Percentiles rank a stretch among this genome's conserved stretches.
phyloP scores from a whole-genome alignment of 2,888 invertebrate genomes.

The Ornithoptera alexandrae region DNA sequence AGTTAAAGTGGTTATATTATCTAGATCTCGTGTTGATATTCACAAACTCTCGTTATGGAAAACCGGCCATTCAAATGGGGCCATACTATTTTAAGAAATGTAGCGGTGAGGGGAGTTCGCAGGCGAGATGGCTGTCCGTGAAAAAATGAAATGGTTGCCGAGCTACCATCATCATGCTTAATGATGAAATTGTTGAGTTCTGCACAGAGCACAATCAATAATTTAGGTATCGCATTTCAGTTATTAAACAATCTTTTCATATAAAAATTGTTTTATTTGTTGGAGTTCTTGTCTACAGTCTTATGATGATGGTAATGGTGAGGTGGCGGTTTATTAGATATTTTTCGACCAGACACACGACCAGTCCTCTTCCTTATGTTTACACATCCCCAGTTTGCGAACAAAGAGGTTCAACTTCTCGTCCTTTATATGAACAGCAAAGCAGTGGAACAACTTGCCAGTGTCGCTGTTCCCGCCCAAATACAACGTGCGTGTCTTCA shows the following conservation, averaged over 20 bases:
- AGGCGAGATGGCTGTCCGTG: slow-evolving; percentile 41
- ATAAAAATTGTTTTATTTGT: neutral
- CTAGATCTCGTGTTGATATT: slow-evolving; percentile 27
- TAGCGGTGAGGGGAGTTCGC: slow-evolving; percentile 33
- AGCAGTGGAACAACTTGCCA: no score
- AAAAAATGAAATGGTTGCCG: slow-evolving; percentile 36
- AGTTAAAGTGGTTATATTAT: neutral
- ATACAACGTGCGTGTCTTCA: no score
- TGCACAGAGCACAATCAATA: slow-evolving; percentile 30
- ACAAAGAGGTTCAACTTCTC: no score
- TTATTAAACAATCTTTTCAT: neutral
- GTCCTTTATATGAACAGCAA: no score
- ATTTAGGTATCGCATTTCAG: neutral
- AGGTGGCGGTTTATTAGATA: no score
- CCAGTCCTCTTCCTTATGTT: no score
- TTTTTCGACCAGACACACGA: no score
- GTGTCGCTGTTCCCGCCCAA: no score
- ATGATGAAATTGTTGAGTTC: slow-evolving; percentile 36
- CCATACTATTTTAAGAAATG: slow-evolving; percentile 42
- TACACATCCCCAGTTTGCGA: no score
- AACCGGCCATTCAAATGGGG: slow-evolving; percentile 40
- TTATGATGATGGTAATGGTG: no score
- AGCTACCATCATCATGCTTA: slow-evolving; percentile 39
- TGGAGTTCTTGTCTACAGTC: neutral
- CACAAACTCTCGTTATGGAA: slow-evolving; percentile 39